phyloP scores from a whole-genome alignment of 2,888 invertebrate genomes.

The Archips crataeganus region DNA sequence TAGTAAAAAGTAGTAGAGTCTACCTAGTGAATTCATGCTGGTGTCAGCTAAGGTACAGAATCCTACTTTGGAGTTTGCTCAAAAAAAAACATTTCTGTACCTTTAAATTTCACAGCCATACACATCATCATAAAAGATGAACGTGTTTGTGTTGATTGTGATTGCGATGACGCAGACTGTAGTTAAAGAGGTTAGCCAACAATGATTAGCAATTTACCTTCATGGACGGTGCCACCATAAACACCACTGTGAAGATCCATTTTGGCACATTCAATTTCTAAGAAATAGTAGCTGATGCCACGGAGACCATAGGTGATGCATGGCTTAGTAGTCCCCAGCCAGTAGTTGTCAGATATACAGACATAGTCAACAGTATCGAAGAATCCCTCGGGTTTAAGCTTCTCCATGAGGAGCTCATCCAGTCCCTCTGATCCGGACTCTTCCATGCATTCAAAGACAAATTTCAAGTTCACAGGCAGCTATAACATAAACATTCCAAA shows the following conservation, averaged over 20 bases:
- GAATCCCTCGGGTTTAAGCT: slow-evolving; percentile 88
- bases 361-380: slow-evolving; percentile 95
- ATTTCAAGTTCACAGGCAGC: slow-evolving; percentile 92
- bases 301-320: slow-evolving; percentile 98
- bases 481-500: slow-evolving; percentile 55
- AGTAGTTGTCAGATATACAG: slow-evolving; percentile 99
- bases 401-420: slow-evolving; percentile 90
- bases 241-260: slow-evolving; percentile 99
- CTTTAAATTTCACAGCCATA: too few species aligned
- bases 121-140: too few species aligned
- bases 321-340: slow-evolving; percentile 98
- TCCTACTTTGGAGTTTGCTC: too few species aligned
- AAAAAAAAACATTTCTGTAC: too few species aligned
- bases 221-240: slow-evolving; percentile 96
- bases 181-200: not conserved
- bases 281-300: slow-evolving; percentile 95
- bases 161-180: not conserved
- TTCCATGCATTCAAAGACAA: slow-evolving; percentile 99
- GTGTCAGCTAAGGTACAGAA: too few species aligned
- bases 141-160: too few species aligned
- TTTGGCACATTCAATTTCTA: slow-evolving; percentile 94
- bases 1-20: too few species aligned
- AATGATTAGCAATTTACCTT: slow-evolving; percentile 80
- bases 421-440: slow-evolving; percentile 99
- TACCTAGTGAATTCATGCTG: too few species aligned